Evolutionary conservation across 2,888 invertebrate species (phyloP).

Genomic region (Tricholauxania praeusta): DNA sequence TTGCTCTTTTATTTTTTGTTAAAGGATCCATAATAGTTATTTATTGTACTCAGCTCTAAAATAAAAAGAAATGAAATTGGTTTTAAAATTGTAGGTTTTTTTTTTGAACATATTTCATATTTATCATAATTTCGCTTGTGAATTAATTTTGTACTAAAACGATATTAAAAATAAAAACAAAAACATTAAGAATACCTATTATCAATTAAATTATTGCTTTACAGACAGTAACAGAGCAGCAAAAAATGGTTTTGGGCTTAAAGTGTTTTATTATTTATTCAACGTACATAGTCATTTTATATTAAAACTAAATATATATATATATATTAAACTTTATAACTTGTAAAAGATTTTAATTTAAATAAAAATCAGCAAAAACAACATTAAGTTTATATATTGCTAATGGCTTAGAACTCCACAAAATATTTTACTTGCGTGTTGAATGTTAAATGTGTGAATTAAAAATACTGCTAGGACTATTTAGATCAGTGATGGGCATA

Average conservation of each 20-base stretch:
- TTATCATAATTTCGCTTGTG: constrained; percentile 10
- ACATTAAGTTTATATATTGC: background rate
- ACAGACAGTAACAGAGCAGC: background rate
- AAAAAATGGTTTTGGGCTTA: background rate
- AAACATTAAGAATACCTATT: background rate
- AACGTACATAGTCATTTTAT: constrained; percentile 13
- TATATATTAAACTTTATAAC: constrained; percentile 21
- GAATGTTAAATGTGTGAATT: too few species aligned
- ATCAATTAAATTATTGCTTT: constrained; percentile 3
- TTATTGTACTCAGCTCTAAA: background rate
- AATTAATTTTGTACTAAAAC: constrained; percentile 13
- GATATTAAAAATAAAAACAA: background rate
- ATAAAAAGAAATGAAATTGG: constrained; percentile 6
- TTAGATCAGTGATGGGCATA: too few species aligned
- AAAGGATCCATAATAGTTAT: constrained; percentile 2
- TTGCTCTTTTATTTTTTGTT: constrained; percentile 20
- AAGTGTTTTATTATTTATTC: background rate
- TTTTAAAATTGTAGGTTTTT: background rate
- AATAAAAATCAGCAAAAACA: constrained; percentile 21
- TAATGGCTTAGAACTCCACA: too few species aligned
- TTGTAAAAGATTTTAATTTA: constrained; percentile 14
- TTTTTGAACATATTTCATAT: background rate
- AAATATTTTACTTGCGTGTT: too few species aligned
- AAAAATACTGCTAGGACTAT: too few species aligned
- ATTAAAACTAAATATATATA: background rate